Evolutionary conservation across 2,797 vertebrate species (phyloP), one percentile per base, ranked within the genome.

Genomic region (Pipistrellus pygmaeus): DNA sequence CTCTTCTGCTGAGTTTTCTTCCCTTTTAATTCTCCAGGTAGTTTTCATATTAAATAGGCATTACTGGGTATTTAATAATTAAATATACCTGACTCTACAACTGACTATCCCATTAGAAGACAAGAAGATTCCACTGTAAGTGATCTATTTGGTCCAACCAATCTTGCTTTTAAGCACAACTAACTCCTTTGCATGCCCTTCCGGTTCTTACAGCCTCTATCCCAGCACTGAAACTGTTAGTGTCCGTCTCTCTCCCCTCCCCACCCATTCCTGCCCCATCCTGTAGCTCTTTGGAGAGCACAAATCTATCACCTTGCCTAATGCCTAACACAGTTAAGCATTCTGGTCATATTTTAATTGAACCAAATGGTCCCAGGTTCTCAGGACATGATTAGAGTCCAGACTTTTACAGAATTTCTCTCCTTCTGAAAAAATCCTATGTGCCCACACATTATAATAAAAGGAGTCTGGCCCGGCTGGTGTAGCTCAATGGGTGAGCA

Each of bases 11-110:
- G 11, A 48, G 14, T 86, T 94, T 89, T 72, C 66, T 69, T 71
- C 38, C 25, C 46, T 76, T 85, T 94, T 85, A 91, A 77, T 76
- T 85, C 64, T 91, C 46, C 46, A 68, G 69, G 71, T 35, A 92
- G 68, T 89, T 82, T 95, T 84, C 48, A 85, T 10, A 62, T 62
- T 75, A 72, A 94, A 81, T 71, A 73, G 13, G 8, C 9, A 85
- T 35, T 88, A 57, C 35, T 89, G 35, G 62, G 68, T 55, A 93
- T 64, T 91, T 81, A 82, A 90, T 41, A 80, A 77, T 32, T 80
- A 55, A 53, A 81, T 77, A 89, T 41, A 80, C 12, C 27, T 68
- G 41, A 84, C 48, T 51, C 55, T 72, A 55, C 32, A 96, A 76
- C 4, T 76, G 57, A 91, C 72, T 53, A 73, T 38, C 41, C 32